Conservation (phyloP, 2,113 vertebrate genomes). For the Xenus cinereus region DNA sequence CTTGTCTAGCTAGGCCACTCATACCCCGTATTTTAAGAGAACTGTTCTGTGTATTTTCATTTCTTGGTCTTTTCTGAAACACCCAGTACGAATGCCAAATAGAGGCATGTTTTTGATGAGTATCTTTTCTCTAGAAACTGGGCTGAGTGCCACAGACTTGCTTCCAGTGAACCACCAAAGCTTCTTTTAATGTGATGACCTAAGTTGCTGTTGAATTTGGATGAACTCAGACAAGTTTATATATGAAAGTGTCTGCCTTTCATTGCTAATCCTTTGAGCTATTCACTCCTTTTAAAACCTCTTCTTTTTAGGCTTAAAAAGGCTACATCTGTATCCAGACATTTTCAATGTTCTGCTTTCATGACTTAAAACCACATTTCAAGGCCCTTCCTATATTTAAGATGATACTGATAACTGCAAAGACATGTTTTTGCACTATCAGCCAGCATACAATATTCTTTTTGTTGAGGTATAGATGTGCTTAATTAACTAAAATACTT, state of each 20-base stretch:
- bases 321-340: not conserved
- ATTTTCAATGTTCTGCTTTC: not conserved
- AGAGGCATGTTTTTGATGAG: constrained; percentile 35
- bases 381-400: not conserved
- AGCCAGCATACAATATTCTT: not conserved
- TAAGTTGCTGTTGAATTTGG: constrained; percentile 44
- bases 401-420: not conserved
- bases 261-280: constrained; percentile 27
- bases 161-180: constrained; percentile 37
- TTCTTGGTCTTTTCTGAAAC: not conserved
- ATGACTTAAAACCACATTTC: not conserved
- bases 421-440: not conserved
- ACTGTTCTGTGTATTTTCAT: not conserved
- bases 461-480: not conserved
- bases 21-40: not conserved
- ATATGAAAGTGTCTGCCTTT: constrained; percentile 33
- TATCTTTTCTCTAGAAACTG: constrained; percentile 44
- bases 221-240: constrained; percentile 32
- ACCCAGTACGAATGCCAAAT: constrained; percentile 16
- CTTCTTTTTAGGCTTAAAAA: not conserved
- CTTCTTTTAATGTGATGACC: constrained; percentile 39
- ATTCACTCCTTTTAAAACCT: constrained; percentile 12
- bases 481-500: not conserved
- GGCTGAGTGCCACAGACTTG: constrained; percentile 29
- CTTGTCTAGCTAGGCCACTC: not conserved